These are phyloP conservation scores for Smutsia temminckii DNA, from an alignment of 2,797 vertebrate species.

Conservation along the genomic window DNA sequence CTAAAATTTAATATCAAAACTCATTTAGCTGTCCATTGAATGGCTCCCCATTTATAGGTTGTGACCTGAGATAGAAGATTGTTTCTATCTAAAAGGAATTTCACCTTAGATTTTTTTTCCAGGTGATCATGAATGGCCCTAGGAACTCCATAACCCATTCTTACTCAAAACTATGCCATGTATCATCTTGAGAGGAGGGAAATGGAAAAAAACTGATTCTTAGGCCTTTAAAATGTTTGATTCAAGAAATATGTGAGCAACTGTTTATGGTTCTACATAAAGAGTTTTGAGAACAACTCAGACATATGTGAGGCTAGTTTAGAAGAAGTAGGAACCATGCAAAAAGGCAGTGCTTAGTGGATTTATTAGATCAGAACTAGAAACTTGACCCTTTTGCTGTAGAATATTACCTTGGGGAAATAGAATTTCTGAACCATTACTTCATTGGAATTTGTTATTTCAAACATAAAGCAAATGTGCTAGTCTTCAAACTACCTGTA, in stretches of 20 bases:
- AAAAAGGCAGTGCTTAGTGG: background rate
- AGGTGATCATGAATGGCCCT: background rate
- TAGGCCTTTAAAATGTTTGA: background rate
- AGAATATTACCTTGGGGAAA: background rate
- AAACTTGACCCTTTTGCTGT: background rate
- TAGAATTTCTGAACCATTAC: background rate
- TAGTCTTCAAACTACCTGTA: background rate
- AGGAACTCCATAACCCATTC: background rate
- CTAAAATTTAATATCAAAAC: background rate
- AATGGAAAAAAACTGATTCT: background rate
- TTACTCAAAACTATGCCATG: background rate
- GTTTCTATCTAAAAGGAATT: background rate
- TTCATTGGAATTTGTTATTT: slow-evolving; percentile 5
- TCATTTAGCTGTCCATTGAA: background rate
- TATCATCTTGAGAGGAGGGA: background rate
- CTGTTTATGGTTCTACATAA: background rate
- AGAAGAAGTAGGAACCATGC: background rate
- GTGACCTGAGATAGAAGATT: background rate
- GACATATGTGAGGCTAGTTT: background rate
- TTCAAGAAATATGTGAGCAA: background rate
- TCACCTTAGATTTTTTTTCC: background rate
- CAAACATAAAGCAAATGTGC: background rate
- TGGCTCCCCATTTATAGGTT: background rate
- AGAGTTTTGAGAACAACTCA: slow-evolving; percentile 10
- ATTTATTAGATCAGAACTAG: background rate